phyloP scores from a whole-genome alignment of 2,888 invertebrate genomes.

The Agrochola litura region DNA sequence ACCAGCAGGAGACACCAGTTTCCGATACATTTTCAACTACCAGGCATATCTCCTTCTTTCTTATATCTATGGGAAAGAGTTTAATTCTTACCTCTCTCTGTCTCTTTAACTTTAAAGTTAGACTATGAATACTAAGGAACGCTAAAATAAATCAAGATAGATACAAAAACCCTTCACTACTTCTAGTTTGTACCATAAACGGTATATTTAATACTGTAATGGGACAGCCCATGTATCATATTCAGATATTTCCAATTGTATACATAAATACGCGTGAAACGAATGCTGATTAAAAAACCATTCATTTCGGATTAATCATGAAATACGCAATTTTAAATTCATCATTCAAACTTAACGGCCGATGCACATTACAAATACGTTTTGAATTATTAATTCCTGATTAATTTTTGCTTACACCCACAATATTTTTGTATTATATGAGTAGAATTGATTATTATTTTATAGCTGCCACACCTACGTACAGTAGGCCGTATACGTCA shows the following conservation, averaged over 20 bases:
- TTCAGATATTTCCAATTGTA: background rate
- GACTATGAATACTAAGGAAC: background rate
- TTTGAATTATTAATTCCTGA: conserved; percentile 24
- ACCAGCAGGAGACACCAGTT: no score
- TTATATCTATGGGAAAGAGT: background rate
- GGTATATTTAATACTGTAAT: background rate
- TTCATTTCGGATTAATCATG: conserved; percentile 32
- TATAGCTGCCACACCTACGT: no score
- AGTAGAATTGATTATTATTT: background rate
- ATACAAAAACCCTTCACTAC: background rate
- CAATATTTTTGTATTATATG: background rate
- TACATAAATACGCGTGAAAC: background rate
- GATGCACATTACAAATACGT: conserved; percentile 30
- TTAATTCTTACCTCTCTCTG: background rate
- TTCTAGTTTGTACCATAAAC: background rate
- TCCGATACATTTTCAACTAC: no score
- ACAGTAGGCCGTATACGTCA: no score
- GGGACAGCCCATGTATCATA: background rate
- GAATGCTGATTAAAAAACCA: conserved; percentile 32
- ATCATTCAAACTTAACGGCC: conserved; percentile 30
- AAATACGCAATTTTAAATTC: conserved; percentile 26
- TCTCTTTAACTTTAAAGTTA: background rate
- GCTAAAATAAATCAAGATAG: background rate
- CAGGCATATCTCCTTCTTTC: no score
- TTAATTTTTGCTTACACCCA: background rate